Evolutionary conservation across 1,140 invertebrate genomes (phyloP).

Genomic region (Penaeus indicus): DNA sequence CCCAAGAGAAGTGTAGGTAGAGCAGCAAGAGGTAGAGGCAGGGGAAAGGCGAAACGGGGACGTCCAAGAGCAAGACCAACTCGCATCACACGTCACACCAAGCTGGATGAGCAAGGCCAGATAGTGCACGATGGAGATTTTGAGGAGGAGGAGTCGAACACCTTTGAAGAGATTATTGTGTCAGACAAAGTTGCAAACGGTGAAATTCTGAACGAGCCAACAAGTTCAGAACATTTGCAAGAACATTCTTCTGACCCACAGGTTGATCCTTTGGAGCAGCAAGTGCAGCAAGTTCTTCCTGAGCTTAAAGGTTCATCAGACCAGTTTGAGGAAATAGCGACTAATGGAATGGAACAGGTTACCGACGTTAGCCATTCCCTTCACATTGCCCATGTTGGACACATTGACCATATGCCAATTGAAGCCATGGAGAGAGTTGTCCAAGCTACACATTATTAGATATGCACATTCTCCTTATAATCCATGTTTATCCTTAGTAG

Average conservation of each 20-base stretch:
- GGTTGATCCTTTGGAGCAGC: slow-evolving; percentile 20
- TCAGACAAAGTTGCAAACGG: slow-evolving; percentile 6
- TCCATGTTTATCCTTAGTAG: no score
- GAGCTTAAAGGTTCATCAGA: slow-evolving; percentile 42
- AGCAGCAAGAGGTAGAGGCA: slow-evolving; percentile 20
- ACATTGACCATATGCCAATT: slow-evolving; percentile 56
- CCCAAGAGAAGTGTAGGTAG: slow-evolving; percentile 42
- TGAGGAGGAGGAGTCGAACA: background rate
- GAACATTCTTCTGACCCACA: slow-evolving; percentile 9
- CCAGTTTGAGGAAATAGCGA: slow-evolving; percentile 44
- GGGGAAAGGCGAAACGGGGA: slow-evolving; percentile 20
- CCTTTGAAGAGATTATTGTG: slow-evolving; percentile 8
- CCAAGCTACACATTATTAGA: slow-evolving; percentile 45
- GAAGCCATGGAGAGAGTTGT: slow-evolving; percentile 58
- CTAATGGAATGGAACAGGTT: slow-evolving; percentile 35
- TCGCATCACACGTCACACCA: slow-evolving; percentile 51
- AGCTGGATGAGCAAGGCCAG: slow-evolving; percentile 50
- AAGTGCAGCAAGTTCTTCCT: slow-evolving; percentile 31
- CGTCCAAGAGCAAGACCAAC: slow-evolving; percentile 39
- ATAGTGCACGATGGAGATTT: slow-evolving; percentile 38
- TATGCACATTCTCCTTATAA: no score
- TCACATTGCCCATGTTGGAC: slow-evolving; percentile 54
- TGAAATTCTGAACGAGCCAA: slow-evolving; percentile 13
- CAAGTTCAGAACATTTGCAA: slow-evolving; percentile 33
- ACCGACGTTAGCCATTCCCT: slow-evolving; percentile 43